A percentile compares a stretch with the other conserved stretches of the same genome.
These are phyloP conservation scores for Aromia moschata DNA, from an alignment of 2,888 invertebrate species.

Conservation along the genomic window DNA sequence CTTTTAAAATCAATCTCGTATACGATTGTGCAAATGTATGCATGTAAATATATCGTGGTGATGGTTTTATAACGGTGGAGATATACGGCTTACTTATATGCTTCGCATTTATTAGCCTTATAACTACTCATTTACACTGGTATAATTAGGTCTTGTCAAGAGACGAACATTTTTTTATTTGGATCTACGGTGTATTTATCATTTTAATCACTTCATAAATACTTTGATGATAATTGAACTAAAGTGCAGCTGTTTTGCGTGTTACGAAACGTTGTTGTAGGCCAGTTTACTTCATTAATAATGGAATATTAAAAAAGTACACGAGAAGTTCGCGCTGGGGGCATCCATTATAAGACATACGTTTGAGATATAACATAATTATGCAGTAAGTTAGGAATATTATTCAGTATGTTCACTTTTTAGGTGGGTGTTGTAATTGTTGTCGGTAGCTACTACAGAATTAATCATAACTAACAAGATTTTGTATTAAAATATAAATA, in stretches of 20 bases:
- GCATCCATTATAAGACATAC: background rate
- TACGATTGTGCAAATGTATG: background rate
- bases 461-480: too few relatives aligned
- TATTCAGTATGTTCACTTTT: too few relatives aligned
- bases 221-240: slow-evolving; percentile 11
- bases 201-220: slow-evolving; percentile 13
- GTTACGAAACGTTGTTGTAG: slow-evolving; percentile 2
- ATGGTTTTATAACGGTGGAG: background rate
- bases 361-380: background rate
- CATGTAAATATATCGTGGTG: background rate
- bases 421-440: too few relatives aligned
- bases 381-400: too few relatives aligned
- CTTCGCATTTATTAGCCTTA: background rate
- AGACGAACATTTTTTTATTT: background rate
- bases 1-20: too few relatives aligned
- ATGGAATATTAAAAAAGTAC: slow-evolving; percentile 5
- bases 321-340: background rate
- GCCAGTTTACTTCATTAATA: slow-evolving; percentile 2
- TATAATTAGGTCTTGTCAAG: slow-evolving; percentile 3
- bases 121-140: background rate
- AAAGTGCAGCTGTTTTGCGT: slow-evolving; percentile 6
- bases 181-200: background rate
- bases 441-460: too few relatives aligned
- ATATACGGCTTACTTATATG: background rate
- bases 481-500: too few relatives aligned